Percentiles rank a stretch among this genome's conserved stretches.
phyloP scores from a whole-genome alignment of 2,113 vertebrate species.

The Sylvietta virens region DNA sequence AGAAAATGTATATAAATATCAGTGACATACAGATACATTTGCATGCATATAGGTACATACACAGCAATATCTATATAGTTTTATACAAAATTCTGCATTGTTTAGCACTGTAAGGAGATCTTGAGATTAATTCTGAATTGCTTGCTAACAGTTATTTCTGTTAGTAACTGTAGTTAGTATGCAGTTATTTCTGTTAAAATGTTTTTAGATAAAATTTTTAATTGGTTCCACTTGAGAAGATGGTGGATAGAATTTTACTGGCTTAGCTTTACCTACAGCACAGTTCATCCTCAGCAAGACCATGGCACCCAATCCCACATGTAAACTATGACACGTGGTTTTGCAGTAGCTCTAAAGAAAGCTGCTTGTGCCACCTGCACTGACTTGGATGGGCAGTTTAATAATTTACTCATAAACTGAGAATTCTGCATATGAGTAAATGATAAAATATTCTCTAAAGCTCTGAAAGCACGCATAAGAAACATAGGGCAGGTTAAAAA shows the following conservation, averaged over 20 bases:
- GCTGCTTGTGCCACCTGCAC: neutral
- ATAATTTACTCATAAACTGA: neutral
- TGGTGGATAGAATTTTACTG: neutral
- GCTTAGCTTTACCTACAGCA: neutral
- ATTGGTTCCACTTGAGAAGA: neutral
- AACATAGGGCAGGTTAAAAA: neutral
- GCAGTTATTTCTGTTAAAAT: neutral
- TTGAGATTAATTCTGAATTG: neutral
- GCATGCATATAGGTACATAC: neutral
- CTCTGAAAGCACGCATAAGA: neutral
- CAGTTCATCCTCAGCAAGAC: neutral
- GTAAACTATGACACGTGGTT: fast-evolving
- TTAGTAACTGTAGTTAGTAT: neutral
- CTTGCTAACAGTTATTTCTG: neutral
- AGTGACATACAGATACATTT: neutral
- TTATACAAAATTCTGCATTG: neutral
- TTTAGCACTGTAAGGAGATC: neutral
- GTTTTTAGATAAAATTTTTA: neutral
- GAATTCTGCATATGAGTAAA: neutral
- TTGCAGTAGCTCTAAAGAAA: neutral
- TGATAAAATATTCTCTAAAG: neutral
- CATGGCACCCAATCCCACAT: neutral
- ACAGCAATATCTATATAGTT: neutral
- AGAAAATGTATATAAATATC: neutral
- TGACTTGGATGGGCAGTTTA: neutral